Base-by-base conservation (phyloP, 1,140 invertebrate species). In the Oncopodura yosiiana region DNA sequence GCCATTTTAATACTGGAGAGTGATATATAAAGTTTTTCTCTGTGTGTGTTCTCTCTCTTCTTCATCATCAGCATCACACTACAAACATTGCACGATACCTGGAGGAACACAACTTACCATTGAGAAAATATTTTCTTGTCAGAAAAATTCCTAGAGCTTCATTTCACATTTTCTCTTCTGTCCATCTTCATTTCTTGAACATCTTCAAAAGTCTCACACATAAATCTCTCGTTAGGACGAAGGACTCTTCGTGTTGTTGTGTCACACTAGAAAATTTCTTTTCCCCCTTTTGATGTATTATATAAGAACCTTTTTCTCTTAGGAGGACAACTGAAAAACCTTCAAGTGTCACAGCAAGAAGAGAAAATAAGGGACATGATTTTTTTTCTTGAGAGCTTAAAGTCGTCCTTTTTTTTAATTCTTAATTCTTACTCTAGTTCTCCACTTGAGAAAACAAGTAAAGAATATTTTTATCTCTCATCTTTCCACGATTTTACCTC, bases 1-100 rank as follows among this genome's bases (percentile, higher is more conserved):
- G 23, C 41, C 41, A 43, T 21, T 43, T 43, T 43, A n/a, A n/a
- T n/a, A n/a, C n/a, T n/a, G n/a, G 41, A n/a, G 41, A 26, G 14
- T 27, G 23, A 12, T 29, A 30, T 46, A 30, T 46, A 30, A 32
- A 30, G 44, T 21, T 46, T 18, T 23, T 32, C 44, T 32, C 34
- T 30, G 23, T 19, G 34, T n/a, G 44, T 46, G 6, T 30, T 27
- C 16, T 16, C 21, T 16, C 37, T 16, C 21, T 16, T 16, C 34
- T 21, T 46, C 29, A 32, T 11, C 29, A 32, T 32, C 34, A 16
- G 34, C 18, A 30, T 32, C 29, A 32, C 34, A 46, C 30, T 30
- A 46, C 29, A 46, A 32, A 32, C 44, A 46, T 32, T 27, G 16
- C 34, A 30, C 34, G 12, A 27, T 26, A 45, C 14, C 27, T 14